Evolutionary conservation across 2,797 vertebrate species (phyloP).

Genomic region (Phrynocephalus forsythii): DNA sequence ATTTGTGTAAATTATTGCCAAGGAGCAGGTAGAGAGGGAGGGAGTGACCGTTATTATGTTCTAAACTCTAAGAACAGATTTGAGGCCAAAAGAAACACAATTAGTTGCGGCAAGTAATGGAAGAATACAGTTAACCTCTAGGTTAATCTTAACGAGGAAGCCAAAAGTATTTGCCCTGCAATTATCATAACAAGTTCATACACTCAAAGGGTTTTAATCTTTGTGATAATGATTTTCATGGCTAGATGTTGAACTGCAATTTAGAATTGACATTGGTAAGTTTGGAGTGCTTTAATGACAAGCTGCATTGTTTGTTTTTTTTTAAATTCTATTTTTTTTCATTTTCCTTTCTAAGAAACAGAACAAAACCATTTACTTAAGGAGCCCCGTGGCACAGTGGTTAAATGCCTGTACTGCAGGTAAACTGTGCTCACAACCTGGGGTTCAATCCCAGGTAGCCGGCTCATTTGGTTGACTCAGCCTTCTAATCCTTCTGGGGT

Average conservation of each 20-base stretch:
- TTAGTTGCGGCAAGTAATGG: conserved; percentile 10
- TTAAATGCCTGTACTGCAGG: no score
- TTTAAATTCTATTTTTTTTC: not conserved
- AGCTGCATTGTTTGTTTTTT: not conserved
- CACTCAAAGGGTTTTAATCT: conserved; percentile 13
- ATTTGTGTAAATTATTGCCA: conserved; percentile 46
- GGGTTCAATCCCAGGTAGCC: no score
- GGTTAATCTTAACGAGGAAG: conserved; percentile 63
- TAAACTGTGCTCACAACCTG: no score
- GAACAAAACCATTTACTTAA: not conserved
- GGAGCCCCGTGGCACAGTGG: no score
- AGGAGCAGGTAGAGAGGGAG: not conserved
- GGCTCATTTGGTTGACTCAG: no score
- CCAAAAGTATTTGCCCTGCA: conserved; percentile 45
- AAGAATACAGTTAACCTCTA: conserved; percentile 52
- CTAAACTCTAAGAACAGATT: conserved; percentile 51
- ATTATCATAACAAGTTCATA: conserved; percentile 58
- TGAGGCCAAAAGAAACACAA: conserved; percentile 61
- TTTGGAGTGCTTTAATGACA: conserved; percentile 28
- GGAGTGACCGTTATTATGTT: conserved; percentile 54
- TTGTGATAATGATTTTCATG: conserved; percentile 54
- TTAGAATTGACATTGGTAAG: not conserved
- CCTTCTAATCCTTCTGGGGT: no score
- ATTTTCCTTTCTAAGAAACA: not conserved
- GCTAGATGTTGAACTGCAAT: not conserved